Base-by-base conservation (phyloP, 2,888 invertebrate species). In the Tortricodes alternella region DNA sequence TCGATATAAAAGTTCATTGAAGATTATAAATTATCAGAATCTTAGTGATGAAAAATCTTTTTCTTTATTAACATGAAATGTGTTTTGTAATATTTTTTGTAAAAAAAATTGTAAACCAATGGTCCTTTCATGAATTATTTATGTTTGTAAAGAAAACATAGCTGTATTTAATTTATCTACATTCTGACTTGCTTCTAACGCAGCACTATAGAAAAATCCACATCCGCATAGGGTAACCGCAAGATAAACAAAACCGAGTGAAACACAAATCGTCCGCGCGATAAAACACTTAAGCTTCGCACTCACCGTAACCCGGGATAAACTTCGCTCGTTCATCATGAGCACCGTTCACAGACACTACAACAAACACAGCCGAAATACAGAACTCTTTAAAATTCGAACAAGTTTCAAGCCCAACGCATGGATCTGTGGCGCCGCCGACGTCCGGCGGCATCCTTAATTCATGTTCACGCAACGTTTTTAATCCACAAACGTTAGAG, bases 301-400 rank as follows among this genome's bases (percentile, higher is more conserved):
- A 55, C 89, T 87, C 69, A 89, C 89, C 85, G 73, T 74, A 64
- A 76, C 73, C 71, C 68, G 69, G 66, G 71, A 73, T 66, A 79
- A 80, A 84, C 70, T 84, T 83, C 73, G 73, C 73, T 70, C 74
- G 70, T 70, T 72, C 80, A 78, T 79, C 73, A 76, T 74, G 66
- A 67, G 69, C 87, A 83, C 80, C 71, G 73, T 70, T 70, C 83
- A 82, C 83, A 70, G 73, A 62, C 75, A 80, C 80, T 65, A 70
- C 66, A 62, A 58, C 62, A 70, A 69, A 70, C 62, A 62, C 61
- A 62, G 48, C 58, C 53, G 39, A 58, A 63, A 55, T 53, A 48
- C 62, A 46, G 60, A 65, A 62, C 66, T 71, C 66, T 66, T 62
- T 46, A 58, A 71, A 72, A 65, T 58, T 46, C 46, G 32, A 57